Evolutionary conservation across 2,888 invertebrate genomes (phyloP).

Genomic region (Eupeodes latifasciatus): DNA sequence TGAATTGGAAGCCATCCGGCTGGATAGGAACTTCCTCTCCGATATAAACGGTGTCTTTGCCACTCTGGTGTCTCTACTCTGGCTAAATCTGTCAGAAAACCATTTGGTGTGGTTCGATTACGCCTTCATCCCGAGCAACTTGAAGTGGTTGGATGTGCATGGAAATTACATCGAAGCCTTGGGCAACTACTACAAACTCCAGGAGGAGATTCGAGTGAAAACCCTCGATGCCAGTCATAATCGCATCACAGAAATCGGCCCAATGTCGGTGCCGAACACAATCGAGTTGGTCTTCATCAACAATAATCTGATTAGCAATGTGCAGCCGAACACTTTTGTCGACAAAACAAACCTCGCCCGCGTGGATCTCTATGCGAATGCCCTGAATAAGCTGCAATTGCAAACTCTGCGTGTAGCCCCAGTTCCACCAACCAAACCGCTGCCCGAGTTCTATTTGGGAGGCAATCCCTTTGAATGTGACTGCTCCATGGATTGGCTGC

Average conservation of each 20-base stretch:
- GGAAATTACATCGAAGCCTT: constrained; percentile 94
- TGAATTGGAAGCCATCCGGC: constrained; percentile 92
- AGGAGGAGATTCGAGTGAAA: constrained; percentile 92
- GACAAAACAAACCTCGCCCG: constrained; percentile 93
- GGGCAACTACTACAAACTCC: constrained; percentile 94
- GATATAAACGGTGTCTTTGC: constrained; percentile 96
- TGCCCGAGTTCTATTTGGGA: constrained; percentile 95
- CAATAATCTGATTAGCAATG: constrained; percentile 92
- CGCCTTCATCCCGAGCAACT: constrained; percentile 94
- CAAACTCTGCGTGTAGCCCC: constrained; percentile 91
- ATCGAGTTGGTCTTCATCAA: constrained; percentile 94
- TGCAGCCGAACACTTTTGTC: constrained; percentile 93
- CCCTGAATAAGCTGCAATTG: constrained; percentile 92
- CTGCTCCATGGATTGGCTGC: constrained; percentile 98
- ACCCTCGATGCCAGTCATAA: constrained; percentile 97
- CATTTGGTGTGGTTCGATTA: constrained; percentile 97
- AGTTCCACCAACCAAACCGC: constrained; percentile 87
- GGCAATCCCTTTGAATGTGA: constrained; percentile 98
- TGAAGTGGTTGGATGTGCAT: constrained; percentile 96
- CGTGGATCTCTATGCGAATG: constrained; percentile 95
- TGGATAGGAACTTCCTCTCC: constrained; percentile 94
- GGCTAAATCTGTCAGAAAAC: constrained; percentile 96
- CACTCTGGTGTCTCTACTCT: constrained; percentile 91
- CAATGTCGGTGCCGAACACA: constrained; percentile 94
- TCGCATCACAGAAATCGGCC: constrained; percentile 91